Evolutionary conservation across 2,888 invertebrate genomes (phyloP).

Genomic region (Litoditis marina): DNA sequence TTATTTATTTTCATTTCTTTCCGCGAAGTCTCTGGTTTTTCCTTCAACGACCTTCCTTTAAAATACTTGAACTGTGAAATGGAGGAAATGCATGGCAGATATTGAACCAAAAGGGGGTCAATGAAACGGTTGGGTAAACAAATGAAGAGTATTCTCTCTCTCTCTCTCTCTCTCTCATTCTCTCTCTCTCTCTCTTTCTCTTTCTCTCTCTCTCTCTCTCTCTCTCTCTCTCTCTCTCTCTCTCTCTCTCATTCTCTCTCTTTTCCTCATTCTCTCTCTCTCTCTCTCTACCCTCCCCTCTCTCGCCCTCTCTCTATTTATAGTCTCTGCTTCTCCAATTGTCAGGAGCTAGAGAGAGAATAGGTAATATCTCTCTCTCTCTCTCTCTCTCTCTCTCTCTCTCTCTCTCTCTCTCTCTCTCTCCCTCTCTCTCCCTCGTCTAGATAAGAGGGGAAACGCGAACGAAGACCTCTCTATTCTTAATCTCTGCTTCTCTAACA

Average conservation of each 20-base stretch:
- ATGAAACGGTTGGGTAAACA: no score
- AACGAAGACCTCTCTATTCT: no score
- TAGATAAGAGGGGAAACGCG: no score
- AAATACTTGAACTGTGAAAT: no score
- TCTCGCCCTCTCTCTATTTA: background rate
- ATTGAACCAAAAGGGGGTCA: no score
- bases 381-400: background rate
- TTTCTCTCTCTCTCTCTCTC: background rate
- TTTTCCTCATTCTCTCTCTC: constrained; percentile 13
- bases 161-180: background rate
- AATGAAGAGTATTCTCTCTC: no score
- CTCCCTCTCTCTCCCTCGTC: background rate
- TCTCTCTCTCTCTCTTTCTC: background rate
- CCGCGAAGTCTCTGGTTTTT: no score
- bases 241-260: background rate
- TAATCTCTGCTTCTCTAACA: no score
- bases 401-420: constrained; percentile 1
- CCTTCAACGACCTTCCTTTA: no score
- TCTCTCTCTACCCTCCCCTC: constrained; percentile 3
- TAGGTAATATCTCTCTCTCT: background rate
- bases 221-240: constrained; percentile 3
- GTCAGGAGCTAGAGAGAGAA: background rate
- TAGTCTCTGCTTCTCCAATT: background rate
- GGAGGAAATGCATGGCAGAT: no score
- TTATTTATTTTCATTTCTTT: no score